A percentile compares a stretch with the other conserved stretches of the same genome.
These are phyloP conservation scores for Clupea harengus DNA, from an alignment of 2,113 vertebrate genomes.

Conservation along the genomic window DNA sequence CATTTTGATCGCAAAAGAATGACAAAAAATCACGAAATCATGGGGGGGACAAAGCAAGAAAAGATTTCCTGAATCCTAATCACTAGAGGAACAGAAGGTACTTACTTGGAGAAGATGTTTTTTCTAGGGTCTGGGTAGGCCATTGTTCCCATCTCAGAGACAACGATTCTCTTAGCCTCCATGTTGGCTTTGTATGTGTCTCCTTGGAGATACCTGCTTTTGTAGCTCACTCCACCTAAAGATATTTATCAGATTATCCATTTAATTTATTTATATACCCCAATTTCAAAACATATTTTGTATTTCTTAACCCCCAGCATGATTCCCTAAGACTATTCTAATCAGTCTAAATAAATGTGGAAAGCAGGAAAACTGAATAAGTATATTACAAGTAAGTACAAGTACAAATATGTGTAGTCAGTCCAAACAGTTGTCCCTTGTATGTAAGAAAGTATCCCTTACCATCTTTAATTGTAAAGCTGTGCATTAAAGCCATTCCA, in stretches of 20 bases:
- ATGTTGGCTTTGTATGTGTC: constrained; percentile 85
- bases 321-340: too few species aligned
- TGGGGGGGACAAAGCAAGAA: too few species aligned
- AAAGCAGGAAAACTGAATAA: neutral
- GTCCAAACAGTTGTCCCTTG: neutral
- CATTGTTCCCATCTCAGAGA: constrained; percentile 98
- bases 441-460: constrained; percentile 22
- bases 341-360: too few species aligned
- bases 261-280: neutral
- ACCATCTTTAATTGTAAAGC: constrained; percentile 87
- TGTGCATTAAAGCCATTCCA: constrained; percentile 88
- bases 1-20: too few species aligned
- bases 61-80: neutral
- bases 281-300: neutral
- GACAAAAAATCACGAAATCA: too few species aligned
- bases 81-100: neutral
- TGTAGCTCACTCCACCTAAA: constrained; percentile 85
- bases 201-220: constrained; percentile 84
- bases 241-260: neutral
- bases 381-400: too few species aligned
- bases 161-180: constrained; percentile 87
- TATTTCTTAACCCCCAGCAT: too few species aligned
- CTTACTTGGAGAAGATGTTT: constrained; percentile 92
- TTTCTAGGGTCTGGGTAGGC: constrained; percentile 93
- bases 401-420: neutral